Evolutionary conservation across 2,113 vertebrate genomes (phyloP), one percentile per base, ranked within the genome.

Genomic region (Raja brachyura): DNA sequence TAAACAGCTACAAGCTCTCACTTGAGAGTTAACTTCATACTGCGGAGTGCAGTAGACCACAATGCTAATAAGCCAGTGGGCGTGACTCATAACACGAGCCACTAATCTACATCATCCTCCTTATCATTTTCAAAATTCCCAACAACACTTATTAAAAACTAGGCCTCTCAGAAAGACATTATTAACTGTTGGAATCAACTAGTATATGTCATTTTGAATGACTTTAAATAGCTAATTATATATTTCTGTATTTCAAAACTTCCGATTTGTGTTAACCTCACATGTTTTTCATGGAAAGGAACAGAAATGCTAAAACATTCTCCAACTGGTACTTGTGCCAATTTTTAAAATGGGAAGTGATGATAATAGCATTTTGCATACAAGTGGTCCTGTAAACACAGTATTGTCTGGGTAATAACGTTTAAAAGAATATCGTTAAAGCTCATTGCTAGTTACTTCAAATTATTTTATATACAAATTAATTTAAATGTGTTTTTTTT

Each of bases 201-300:
- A 83, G 66, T 28, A 1, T 48, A 25, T 56, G n/a, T 59, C 18
- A 93, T 20, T 54, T 13, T 6, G n/a, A 85, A 93, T 77, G 8
- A 39, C 56, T 93, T 93, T 94, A 93, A 74, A 93, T 83, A 63
- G 28, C 79, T 66, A 93, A 4, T 68, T n/a, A 83, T 56, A 48
- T 48, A 79, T 48, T n/a, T 28, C 28, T 85, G 9, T 10, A 13
- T 59, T 1, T 59, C 25, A 5, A 33, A 28, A 78, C 39, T 78
- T 78, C 4, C 14, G 76, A 31, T 11, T 48, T n/a, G 18, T 39
- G 5, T 1, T 3, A 48, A 61, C 81, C 11, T 28, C 39, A 9
- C 56, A 11, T 10, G 25, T 28, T 11, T 85, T 85, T 61, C 25
- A 85, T 85, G 56, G 3, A 13, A 85, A 85, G 56, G 28, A 61